A percentile compares a stretch with the other conserved stretches of the same genome.
Evolutionary conservation across 2,888 invertebrate species (phyloP).

Genomic region (Hydrotaea cyrtoneurina): DNA sequence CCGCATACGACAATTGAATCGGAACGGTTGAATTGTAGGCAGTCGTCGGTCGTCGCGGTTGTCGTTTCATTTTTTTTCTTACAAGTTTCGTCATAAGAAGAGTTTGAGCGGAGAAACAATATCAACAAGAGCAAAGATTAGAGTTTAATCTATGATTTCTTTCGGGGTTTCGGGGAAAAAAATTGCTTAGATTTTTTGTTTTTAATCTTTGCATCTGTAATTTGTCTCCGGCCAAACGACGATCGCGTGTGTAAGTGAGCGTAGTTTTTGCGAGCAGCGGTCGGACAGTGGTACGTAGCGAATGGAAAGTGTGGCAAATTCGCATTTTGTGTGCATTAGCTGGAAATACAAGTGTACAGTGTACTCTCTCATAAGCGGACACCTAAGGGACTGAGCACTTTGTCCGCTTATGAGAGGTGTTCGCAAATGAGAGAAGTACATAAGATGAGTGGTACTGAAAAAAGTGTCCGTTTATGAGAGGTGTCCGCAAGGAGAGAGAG

Average conservation of each 20-base stretch:
- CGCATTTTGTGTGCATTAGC: too few relatives aligned
- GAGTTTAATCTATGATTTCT: conserved; percentile 17
- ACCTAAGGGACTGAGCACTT: too few relatives aligned
- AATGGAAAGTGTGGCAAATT: too few relatives aligned
- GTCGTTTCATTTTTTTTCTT: background rate
- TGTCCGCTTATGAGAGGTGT: too few relatives aligned
- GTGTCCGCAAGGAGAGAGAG: too few relatives aligned
- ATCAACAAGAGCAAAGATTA: background rate
- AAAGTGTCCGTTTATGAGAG: too few relatives aligned
- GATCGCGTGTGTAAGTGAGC: conserved; percentile 15
- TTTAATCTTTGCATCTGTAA: background rate
- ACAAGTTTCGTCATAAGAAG: background rate
- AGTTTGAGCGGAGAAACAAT: background rate
- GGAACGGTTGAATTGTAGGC: conserved; percentile 14
- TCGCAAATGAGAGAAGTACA: too few relatives aligned
- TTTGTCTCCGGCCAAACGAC: conserved; percentile 3
- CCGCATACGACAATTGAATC: background rate
- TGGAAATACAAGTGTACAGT: too few relatives aligned
- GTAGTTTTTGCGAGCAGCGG: background rate
- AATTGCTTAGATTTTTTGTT: background rate
- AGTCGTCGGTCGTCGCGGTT: background rate
- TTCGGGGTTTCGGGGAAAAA: background rate
- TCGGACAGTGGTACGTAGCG: too few relatives aligned
- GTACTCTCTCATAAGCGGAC: too few relatives aligned
- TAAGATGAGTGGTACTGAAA: too few relatives aligned